Base-by-base conservation (phyloP, 2,797 vertebrate species). In the Anisognathus igniventris region DNA sequence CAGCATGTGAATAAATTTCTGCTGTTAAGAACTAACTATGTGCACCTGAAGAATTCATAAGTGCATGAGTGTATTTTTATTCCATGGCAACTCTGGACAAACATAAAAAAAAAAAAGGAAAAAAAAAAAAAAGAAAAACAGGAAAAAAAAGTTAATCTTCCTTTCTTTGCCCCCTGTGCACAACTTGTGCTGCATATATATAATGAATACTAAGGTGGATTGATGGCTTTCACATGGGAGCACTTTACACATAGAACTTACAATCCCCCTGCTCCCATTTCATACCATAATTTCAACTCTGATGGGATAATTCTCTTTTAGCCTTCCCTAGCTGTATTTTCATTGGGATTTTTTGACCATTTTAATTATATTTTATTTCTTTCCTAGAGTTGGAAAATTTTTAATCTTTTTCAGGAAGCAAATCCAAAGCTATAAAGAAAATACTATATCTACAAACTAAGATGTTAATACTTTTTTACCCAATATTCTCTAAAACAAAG, bases 321-420 rank as follows among this genome's bases (percentile, higher is more conserved):
- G 20, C 8, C 12, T 76, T 81, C 57, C 20, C 31, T 15, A 67
- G 25, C 1, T 76, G 13, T 66, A 48, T 78, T 88, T 90, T 91
- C 68, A 80, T 25, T 70, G 22, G 10, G 2, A 0, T 0, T 60
- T 65, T 84, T 72, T 24, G 1, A 14, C 18, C 6, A 48, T 76
- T 51, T 70, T 73, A 81, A 87, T 81, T 83, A 40, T 78, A 62
- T 14, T 84, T 90, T 81, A 70, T 51, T 15, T 48, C 40, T 57
- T 84, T 86, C 24, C 22, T 82, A 79, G 25, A 67, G 4, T 0
- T 77, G 22, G 4, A 4, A 21, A 31, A 5, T n/a, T 50, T 75
- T 67, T 20, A 76, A 45, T 70, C 14, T 70, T 92, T 83, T 90
- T 74, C 33, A 76, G 42, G 40, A 67, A 77, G 12, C 2, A 67